Evolutionary conservation across 1,140 invertebrate genomes (phyloP).

Genomic region (Ericerus pela): DNA sequence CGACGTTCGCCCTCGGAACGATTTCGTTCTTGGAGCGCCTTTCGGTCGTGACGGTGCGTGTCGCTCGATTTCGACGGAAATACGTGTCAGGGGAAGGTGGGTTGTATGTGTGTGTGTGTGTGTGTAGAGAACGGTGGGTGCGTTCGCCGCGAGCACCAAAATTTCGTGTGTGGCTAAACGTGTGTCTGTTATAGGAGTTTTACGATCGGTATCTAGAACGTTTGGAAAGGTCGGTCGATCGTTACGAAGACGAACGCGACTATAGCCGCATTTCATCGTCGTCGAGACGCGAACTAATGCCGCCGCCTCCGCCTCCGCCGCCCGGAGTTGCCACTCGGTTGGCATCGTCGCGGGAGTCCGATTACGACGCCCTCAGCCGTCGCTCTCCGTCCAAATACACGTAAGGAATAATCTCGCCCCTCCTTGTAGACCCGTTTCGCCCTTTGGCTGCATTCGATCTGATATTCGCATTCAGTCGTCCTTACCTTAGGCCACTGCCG

Average conservation of each 20-base stretch:
- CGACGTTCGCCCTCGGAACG: too few species aligned
- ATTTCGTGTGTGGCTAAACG: not conserved
- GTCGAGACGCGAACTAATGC: slow-evolving; percentile 45
- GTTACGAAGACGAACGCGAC: slow-evolving; percentile 57
- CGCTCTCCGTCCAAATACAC: slow-evolving; percentile 45
- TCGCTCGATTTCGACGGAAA: slow-evolving; percentile 5
- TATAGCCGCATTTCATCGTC: slow-evolving; percentile 40
- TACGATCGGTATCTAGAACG: not conserved
- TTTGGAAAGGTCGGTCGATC: slow-evolving; percentile 55
- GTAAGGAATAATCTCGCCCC: slow-evolving; percentile 29
- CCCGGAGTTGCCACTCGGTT: slow-evolving; percentile 29
- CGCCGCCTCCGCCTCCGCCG: slow-evolving; percentile 43
- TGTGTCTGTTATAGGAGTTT: not conserved
- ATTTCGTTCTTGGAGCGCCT: too few species aligned
- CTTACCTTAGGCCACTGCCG: not conserved
- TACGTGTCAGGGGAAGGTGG: slow-evolving; percentile 7
- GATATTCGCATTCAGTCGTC: not conserved
- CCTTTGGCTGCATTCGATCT: not conserved
- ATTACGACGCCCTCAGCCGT: slow-evolving; percentile 68
- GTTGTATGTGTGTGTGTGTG: slow-evolving; percentile 5
- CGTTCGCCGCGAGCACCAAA: not conserved
- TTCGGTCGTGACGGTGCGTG: not conserved
- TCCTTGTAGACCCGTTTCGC: slow-evolving; percentile 13
- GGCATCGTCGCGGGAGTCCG: slow-evolving; percentile 20
- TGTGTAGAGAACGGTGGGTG: not conserved